A percentile compares a stretch with the other conserved stretches of the same genome.
phyloP scores from a whole-genome alignment of 2,797 vertebrate species.

The Ctenopoma kingsleyae region DNA sequence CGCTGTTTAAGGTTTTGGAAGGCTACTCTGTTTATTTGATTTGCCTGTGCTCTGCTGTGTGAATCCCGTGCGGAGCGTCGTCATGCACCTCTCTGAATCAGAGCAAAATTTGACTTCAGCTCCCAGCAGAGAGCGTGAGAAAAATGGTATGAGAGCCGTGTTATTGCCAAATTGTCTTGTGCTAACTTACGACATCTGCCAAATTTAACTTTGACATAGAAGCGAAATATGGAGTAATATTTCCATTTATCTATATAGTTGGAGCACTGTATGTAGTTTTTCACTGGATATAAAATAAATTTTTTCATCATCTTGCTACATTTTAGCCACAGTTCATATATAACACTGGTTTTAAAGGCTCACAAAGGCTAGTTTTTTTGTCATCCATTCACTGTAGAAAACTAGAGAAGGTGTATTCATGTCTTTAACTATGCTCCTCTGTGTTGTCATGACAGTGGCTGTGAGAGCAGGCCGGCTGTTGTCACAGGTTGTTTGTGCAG shows the following conservation, averaged over 20 bases:
- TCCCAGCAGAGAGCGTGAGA: slow-evolving; percentile 45
- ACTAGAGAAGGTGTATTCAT: slow-evolving; percentile 51
- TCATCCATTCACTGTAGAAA: slow-evolving; percentile 57
- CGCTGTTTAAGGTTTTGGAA: slow-evolving; percentile 35
- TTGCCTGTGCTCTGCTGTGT: slow-evolving; percentile 38
- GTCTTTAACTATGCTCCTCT: slow-evolving; percentile 73
- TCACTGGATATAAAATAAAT: neutral
- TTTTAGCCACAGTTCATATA: neutral
- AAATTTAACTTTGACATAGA: neutral
- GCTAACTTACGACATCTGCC: slow-evolving; percentile 9
- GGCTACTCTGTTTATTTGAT: slow-evolving; percentile 53
- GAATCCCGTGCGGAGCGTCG: slow-evolving; percentile 52
- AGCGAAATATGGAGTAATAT: neutral
- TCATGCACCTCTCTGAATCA: slow-evolving; percentile 56
- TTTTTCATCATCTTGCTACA: slow-evolving; percentile 3
- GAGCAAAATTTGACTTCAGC: slow-evolving; percentile 52
- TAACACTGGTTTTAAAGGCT: neutral
- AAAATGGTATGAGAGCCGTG: slow-evolving; percentile 27
- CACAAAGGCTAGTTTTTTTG: slow-evolving; percentile 22
- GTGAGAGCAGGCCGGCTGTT: slow-evolving; percentile 80
- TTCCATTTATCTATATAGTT: slow-evolving; percentile 9
- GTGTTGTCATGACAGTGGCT: slow-evolving; percentile 87
- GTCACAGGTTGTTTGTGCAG: slow-evolving; percentile 86
- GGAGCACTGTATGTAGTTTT: neutral
- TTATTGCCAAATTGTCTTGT: slow-evolving; percentile 42